phyloP scores from a whole-genome alignment of 2,888 invertebrate species.

The Eurois occulta region DNA sequence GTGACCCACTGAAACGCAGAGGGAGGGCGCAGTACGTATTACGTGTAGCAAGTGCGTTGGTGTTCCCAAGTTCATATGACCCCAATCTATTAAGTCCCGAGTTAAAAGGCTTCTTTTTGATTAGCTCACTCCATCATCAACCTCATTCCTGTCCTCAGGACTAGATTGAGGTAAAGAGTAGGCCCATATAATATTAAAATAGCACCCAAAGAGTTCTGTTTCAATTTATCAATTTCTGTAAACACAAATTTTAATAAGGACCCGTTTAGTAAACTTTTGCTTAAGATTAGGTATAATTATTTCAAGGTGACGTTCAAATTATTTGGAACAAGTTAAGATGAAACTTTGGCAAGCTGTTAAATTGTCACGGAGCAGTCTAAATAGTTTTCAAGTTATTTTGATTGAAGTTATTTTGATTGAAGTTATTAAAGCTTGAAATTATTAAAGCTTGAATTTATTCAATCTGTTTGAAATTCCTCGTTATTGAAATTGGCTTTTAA shows the following conservation, averaged over 20 bases:
- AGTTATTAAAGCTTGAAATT: constrained; percentile 40
- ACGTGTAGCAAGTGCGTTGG: no score
- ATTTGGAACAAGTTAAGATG: constrained; percentile 27
- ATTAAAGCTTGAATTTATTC: constrained; percentile 39
- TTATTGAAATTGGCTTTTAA: constrained; percentile 28
- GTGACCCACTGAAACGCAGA: no score
- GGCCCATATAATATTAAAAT: no score
- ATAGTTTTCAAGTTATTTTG: constrained; percentile 54
- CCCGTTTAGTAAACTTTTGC: constrained; percentile 19
- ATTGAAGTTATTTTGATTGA: constrained; percentile 47
- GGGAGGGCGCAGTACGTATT: no score
- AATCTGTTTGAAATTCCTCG: constrained; percentile 31
- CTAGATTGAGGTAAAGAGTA: no score
- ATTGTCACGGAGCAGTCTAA: constrained; percentile 33
- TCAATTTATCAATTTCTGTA: background rate
- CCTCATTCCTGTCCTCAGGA: no score
- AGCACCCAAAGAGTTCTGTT: background rate
- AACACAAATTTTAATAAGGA: constrained; percentile 27
- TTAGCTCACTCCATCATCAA: no score
- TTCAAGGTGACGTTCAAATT: constrained; percentile 32
- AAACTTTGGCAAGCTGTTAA: constrained; percentile 31
- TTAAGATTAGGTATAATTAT: constrained; percentile 31
- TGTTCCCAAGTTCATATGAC: no score
- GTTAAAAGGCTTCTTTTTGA: no score
- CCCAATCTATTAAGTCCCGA: no score